These are phyloP conservation scores for Catagonus wagneri DNA, from an alignment of 2,113 vertebrate genomes.

Conservation along the genomic window DNA sequence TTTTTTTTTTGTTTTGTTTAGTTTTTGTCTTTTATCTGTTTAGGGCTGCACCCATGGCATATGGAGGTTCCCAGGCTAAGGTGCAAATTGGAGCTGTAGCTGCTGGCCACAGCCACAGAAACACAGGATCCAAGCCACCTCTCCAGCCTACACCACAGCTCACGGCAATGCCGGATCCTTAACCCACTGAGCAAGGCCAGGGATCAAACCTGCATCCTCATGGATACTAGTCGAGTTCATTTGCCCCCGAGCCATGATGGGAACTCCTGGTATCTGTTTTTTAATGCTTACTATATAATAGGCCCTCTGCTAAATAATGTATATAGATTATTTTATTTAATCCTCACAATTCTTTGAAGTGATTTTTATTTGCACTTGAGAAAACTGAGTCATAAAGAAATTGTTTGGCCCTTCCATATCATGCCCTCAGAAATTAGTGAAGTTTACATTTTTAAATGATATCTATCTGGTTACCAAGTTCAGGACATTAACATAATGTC, in stretches of 20 bases:
- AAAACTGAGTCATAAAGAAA: neutral
- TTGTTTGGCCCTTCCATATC: neutral
- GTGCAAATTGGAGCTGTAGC: too few relatives aligned
- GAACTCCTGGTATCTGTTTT: neutral
- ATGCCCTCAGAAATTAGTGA: neutral
- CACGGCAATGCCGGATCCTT: too few relatives aligned
- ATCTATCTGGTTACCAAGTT: neutral
- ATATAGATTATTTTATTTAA: neutral
- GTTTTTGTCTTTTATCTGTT: too few relatives aligned
- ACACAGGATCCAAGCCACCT: too few relatives aligned
- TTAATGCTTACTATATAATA: neutral
- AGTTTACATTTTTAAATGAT: neutral
- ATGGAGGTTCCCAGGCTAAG: too few relatives aligned
- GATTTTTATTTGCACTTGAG: neutral
- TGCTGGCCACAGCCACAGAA: too few relatives aligned
- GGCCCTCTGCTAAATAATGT: neutral
- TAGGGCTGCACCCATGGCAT: too few relatives aligned
- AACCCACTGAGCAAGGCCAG: too few relatives aligned
- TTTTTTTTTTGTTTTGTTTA: rapidly evolving
- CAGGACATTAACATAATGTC: neutral
- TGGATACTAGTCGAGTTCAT: too few relatives aligned
- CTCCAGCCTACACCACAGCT: too few relatives aligned
- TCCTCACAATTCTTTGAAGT: neutral
- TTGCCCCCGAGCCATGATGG: too few relatives aligned
- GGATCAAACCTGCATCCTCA: too few relatives aligned